phyloP scores from a whole-genome alignment of 2,888 invertebrate species.

The Drosophila diplacantha region DNA sequence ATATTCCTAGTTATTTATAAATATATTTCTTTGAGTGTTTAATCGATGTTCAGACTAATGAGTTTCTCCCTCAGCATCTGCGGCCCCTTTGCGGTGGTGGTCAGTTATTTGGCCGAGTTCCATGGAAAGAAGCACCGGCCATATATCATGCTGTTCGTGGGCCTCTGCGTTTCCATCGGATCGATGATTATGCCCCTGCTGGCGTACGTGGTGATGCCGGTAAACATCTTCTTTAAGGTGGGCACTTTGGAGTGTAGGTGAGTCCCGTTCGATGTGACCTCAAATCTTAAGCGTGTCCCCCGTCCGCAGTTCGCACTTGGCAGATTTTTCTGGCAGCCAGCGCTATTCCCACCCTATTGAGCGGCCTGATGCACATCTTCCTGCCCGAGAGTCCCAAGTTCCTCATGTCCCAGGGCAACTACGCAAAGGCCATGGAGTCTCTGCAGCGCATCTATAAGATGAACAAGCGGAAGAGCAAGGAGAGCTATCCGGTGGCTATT shows the following conservation, averaged over 20 bases:
- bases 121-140: constrained; percentile 83
- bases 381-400: constrained; percentile 75
- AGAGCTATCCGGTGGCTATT: constrained; percentile 82
- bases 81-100: constrained; percentile 85
- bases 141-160: constrained; percentile 82
- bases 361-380: constrained; percentile 55
- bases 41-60: constrained; percentile 7
- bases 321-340: constrained; percentile 62
- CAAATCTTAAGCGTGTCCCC: background rate
- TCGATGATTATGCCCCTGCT: constrained; percentile 82
- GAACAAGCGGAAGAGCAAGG: constrained; percentile 82
- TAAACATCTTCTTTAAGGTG: constrained; percentile 56
- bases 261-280: background rate
- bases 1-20: background rate
- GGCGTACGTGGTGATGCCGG: constrained; percentile 85
- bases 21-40: no score
- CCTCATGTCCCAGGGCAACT: constrained; percentile 70
- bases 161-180: constrained; percentile 82
- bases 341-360: constrained; percentile 56
- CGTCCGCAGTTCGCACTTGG: constrained; percentile 61
- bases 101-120: constrained; percentile 85
- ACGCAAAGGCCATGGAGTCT: constrained; percentile 60
- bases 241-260: constrained; percentile 44
- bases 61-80: constrained; percentile 78
- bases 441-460: constrained; percentile 81